Evolutionary conservation across 2,888 invertebrate genomes (phyloP).

Genomic region (Dendrolimus pini): DNA sequence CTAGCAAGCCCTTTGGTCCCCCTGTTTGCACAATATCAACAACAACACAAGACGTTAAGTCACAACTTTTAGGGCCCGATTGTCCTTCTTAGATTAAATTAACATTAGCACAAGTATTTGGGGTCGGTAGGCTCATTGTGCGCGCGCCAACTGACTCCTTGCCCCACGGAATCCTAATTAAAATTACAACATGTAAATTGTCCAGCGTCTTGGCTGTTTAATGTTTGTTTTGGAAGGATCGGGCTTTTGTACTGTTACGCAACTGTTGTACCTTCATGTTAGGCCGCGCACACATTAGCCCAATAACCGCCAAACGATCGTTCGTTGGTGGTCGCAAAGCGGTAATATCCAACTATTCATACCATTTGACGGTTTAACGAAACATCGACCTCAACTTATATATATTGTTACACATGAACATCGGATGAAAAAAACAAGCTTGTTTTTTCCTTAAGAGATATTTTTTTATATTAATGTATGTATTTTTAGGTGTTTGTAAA

Average conservation of each 20-base stretch:
- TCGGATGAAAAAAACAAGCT: too few species aligned
- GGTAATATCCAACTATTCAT: too few species aligned
- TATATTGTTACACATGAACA: too few species aligned
- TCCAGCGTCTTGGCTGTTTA: slow-evolving; percentile 43
- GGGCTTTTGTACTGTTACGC: slow-evolving; percentile 14
- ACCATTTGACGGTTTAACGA: too few species aligned
- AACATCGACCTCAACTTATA: too few species aligned
- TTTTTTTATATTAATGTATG: too few species aligned
- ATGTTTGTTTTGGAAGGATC: slow-evolving; percentile 50
- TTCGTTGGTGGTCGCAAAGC: too few species aligned
- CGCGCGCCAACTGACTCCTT: slow-evolving; percentile 10
- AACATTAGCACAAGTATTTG: slow-evolving; percentile 71
- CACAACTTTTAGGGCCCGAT: slow-evolving; percentile 53
- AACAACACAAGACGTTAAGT: slow-evolving; percentile 56
- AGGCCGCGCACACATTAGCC: not conserved
- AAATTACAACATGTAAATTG: slow-evolving; percentile 72
- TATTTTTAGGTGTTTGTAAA: too few species aligned
- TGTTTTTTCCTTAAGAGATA: too few species aligned
- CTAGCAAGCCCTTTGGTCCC: not conserved
- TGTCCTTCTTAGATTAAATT: slow-evolving; percentile 72
- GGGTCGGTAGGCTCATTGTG: slow-evolving; percentile 22
- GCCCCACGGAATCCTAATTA: slow-evolving; percentile 65
- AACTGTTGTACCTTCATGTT: slow-evolving; percentile 8
- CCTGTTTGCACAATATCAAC: slow-evolving; percentile 23
- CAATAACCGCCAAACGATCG: too few species aligned